These are phyloP conservation scores for Hepsetus odoe DNA, from an alignment of 2,113 vertebrate species.

Conservation along the genomic window DNA sequence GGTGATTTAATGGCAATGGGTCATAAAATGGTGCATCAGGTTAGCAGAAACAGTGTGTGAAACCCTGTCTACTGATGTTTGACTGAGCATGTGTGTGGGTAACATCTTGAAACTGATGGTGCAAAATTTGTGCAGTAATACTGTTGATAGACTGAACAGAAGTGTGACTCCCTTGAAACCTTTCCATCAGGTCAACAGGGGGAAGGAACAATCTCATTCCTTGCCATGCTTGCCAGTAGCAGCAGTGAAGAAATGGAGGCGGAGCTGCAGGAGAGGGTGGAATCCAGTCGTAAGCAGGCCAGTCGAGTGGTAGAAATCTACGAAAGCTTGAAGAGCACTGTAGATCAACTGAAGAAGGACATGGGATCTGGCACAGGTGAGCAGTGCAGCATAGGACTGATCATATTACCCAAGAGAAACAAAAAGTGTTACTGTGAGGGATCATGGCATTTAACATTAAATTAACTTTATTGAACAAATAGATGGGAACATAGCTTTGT, in stretches of 20 bases:
- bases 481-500: slow-evolving; percentile 77
- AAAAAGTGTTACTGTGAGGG: not conserved
- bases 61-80: not conserved
- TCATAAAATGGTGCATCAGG: not conserved
- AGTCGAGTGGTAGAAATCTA: slow-evolving; percentile 86
- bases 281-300: slow-evolving; percentile 87
- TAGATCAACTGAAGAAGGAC: slow-evolving; percentile 72
- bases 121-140: not conserved
- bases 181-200: slow-evolving; percentile 76
- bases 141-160: too few species aligned
- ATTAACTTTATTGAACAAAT: not conserved
- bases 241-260: slow-evolving; percentile 96
- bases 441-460: too few species aligned
- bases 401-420: not conserved
- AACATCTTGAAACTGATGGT: not conserved
- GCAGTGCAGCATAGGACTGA: not conserved
- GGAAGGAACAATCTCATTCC: slow-evolving; percentile 87
- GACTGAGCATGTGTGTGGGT: not conserved
- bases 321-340: slow-evolving; percentile 78
- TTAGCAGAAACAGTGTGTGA: not conserved
- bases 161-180: too few species aligned
- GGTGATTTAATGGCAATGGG: not conserved
- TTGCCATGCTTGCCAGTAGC: slow-evolving; percentile 94
- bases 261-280: slow-evolving; percentile 90
- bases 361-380: slow-evolving; percentile 68